Conservation (phyloP, 1,140 invertebrate genomes). For the Uloborus diversus region DNA sequence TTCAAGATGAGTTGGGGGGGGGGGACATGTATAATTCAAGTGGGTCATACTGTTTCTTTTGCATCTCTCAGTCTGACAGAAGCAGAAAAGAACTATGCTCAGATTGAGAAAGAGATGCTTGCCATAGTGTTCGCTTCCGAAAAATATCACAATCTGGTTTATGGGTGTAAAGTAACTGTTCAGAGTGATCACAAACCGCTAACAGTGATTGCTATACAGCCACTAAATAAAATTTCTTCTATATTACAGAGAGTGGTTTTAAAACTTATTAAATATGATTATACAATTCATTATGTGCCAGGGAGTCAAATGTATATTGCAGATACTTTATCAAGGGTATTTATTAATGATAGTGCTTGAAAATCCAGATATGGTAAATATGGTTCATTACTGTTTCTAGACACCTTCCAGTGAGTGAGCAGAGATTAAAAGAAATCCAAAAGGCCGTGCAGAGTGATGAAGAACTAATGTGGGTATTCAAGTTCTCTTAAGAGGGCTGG, state of each 20-base stretch:
- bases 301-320: constrained; percentile 39
- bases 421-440: constrained; percentile 53
- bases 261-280: constrained; percentile 34
- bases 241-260: constrained; percentile 32
- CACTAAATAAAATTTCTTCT: constrained; percentile 47
- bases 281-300: constrained; percentile 28
- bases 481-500: too few species aligned
- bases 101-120: constrained; percentile 68
- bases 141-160: constrained; percentile 66
- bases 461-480: not conserved
- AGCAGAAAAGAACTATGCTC: constrained; percentile 66
- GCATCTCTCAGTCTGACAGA: constrained; percentile 65
- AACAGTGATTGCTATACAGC: constrained; percentile 23
- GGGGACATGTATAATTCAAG: constrained; percentile 19
- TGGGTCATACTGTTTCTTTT: constrained; percentile 62
- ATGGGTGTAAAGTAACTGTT: constrained; percentile 61
- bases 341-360: too few species aligned
- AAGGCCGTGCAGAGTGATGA: too few species aligned
- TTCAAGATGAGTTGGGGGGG: constrained; percentile 22
- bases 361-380: too few species aligned
- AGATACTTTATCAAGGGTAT: constrained; percentile 46
- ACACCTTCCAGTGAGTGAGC: too few species aligned
- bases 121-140: constrained; percentile 67
- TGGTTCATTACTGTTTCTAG: too few species aligned
- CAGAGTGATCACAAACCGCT: constrained; percentile 63